A percentile compares a stretch with the other conserved stretches of the same genome.
Evolutionary conservation across 1,140 invertebrate genomes (phyloP).

Genomic region (Gryllus bimaculatus): DNA sequence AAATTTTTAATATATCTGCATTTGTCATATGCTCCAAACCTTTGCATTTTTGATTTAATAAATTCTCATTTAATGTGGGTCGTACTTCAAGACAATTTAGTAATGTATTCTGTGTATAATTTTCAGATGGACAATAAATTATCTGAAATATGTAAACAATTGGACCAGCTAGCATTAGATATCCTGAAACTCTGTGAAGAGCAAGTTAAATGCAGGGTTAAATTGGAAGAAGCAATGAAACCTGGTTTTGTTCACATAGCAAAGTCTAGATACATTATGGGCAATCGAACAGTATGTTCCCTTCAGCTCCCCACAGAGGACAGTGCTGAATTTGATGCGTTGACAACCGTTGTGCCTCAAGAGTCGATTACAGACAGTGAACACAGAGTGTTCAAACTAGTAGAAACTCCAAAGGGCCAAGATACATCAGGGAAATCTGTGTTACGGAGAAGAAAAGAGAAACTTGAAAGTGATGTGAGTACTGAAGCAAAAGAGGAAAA

Average conservation of each 20-base stretch:
- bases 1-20: too few species aligned
- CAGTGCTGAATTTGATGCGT: slow-evolving; percentile 45
- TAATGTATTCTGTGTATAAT: not conserved
- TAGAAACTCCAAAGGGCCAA: not conserved
- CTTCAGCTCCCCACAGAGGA: slow-evolving; percentile 53
- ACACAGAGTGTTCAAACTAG: not conserved
- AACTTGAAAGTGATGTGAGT: not conserved
- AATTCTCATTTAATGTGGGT: too few species aligned
- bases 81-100: not conserved
- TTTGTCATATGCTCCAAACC: too few species aligned
- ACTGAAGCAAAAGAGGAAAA: slow-evolving; percentile 25
- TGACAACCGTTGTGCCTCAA: slow-evolving; percentile 14
- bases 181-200: slow-evolving; percentile 58
- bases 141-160: slow-evolving; percentile 21
- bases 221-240: slow-evolving; percentile 51
- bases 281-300: slow-evolving; percentile 53
- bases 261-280: slow-evolving; percentile 61
- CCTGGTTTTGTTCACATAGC: slow-evolving; percentile 52
- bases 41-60: too few species aligned
- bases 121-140: slow-evolving; percentile 7
- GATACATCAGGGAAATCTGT: not conserved
- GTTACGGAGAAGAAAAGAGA: not conserved
- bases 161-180: slow-evolving; percentile 51
- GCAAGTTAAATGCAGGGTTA: slow-evolving; percentile 49
- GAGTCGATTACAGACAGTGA: not conserved